phyloP scores from a whole-genome alignment of 2,797 vertebrate genomes.

The Gobio occitaniae region DNA sequence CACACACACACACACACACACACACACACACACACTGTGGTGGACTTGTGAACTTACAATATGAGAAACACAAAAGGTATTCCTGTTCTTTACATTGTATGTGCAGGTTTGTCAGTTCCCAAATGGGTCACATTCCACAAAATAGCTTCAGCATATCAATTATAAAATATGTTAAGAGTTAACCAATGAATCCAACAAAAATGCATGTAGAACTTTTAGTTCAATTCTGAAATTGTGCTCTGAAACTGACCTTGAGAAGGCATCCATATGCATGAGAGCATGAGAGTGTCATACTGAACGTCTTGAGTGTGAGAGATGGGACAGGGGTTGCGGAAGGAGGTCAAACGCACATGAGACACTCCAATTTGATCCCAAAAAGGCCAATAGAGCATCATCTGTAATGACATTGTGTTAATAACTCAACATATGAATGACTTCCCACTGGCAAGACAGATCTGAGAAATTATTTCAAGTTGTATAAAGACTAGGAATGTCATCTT shows the following conservation, averaged over 20 bases:
- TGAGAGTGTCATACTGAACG: slow-evolving; percentile 56
- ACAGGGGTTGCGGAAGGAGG: slow-evolving; percentile 56
- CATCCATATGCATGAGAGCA: slow-evolving; percentile 75
- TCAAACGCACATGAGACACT: slow-evolving; percentile 37
- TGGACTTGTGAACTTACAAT: too few species aligned
- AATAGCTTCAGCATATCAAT: not conserved
- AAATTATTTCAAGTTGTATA: slow-evolving; percentile 16
- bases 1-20: too few species aligned
- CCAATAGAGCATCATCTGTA: not conserved
- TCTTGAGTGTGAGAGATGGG: slow-evolving; percentile 54
- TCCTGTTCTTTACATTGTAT: not conserved
- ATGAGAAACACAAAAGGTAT: too few species aligned
- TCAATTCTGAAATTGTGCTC: slow-evolving; percentile 62
- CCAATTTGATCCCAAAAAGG: not conserved
- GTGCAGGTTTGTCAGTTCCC: not conserved
- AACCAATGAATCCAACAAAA: not conserved
- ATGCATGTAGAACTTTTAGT: not conserved
- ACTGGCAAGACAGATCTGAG: slow-evolving; percentile 4
- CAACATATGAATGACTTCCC: not conserved
- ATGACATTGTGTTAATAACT: slow-evolving; percentile 7
- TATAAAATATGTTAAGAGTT: not conserved
- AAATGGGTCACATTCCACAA: not conserved
- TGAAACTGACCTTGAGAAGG: slow-evolving; percentile 57
- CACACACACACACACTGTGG: too few species aligned
- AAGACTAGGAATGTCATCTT: slow-evolving; percentile 39